Base-by-base conservation (phyloP, 1,140 invertebrate species). In the Drosophila takahashii region DNA sequence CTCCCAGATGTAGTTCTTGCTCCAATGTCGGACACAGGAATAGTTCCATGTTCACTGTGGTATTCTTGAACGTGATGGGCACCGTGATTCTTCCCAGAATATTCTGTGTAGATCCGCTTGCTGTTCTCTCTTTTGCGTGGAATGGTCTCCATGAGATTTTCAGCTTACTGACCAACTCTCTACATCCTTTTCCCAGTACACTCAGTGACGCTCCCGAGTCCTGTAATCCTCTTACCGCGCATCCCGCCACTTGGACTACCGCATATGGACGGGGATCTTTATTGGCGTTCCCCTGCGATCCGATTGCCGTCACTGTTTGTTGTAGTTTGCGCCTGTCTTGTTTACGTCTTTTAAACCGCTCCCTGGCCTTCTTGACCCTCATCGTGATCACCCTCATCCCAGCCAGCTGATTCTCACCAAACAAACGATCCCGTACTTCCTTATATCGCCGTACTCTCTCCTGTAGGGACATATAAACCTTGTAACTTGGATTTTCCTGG, bases 261-360 rank as follows among this genome's bases (percentile, higher is more conserved):
- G n/a, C 47, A 10, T 29, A 50, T n/a, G 47, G 27, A n/a, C 45
- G 45, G 4, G 47, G 27, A 50, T 50, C 27, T n/a, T 9, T 44
- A 3, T 11, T 22, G 18, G 10, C 5, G 15, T 5, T 11, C 2
- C 11, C 16, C 16, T 44, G 16, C 15, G 27, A 2, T 27, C 16
- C 16, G 13, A 44, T 22, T 4, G 42, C 18, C 11, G 16, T 18
- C 4, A 45, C 42, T 15, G 10, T 22, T 22, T 22, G 18, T 9
- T 45, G 42, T 3, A 45, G 4, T 15, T 45, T 11, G 3, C 18
- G 16, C 11, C 18, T 16, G 18, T 22, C 18, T 10, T 45, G 18
- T 7, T 13, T 5, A 11, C 42, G 42, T 22, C 5, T 22, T 13
- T 4, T 18, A 11, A 44, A 22, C 11, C 42, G 2, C 16, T 44